Base-by-base conservation (phyloP, 2,797 vertebrate genomes). In the Leptoclinus maculatus region DNA sequence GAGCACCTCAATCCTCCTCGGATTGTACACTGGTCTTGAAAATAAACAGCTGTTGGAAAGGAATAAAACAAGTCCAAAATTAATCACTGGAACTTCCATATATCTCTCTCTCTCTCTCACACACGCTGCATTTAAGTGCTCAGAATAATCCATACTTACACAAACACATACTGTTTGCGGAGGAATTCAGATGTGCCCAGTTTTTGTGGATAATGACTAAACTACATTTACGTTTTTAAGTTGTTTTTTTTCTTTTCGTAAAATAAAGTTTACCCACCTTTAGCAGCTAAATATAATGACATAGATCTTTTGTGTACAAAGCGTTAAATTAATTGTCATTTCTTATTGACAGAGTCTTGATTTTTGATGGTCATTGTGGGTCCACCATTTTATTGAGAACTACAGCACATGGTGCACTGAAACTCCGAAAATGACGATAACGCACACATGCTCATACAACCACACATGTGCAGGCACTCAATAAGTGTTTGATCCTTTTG, bases 31-130 rank as follows among this genome's bases (percentile, higher is more conserved):
- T 57, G 56, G 78, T 84, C 74, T 54, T 88, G 83, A 94, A 88
- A 91, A 90, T 85, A 91, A 92, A 89, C 89, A 93, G 87, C 84
- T 94, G 89, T 71, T 88, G 60, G 47, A 80, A 62, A 68, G 53
- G 58, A 80, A 59, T 59, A 57, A 68, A 81, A 79, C 45, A 63
- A 71, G 65, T 76, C 59, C 62, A 67, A 82, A 85, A 91, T 84
- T 34, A 83, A 83, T 88, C 70, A 87, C 65, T 56, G 13, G 38
- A 75, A 68, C 29, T 19, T 74, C 17, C 19, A 71, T 43, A 74
- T 78, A 34, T 73, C 36, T 41, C n/a, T 49, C 38, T 10, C n/a
- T 27, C 47, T 36, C 67, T 10, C 51, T 43, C 27, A 13, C 36
- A 56, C 32, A 59, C 1, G 5, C 9, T 3, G 7, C 8, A 66